Evolutionary conservation across 2,113 vertebrate species (phyloP), one percentile per base, ranked within the genome.

Genomic region (Acrocephalus arundinaceus): DNA sequence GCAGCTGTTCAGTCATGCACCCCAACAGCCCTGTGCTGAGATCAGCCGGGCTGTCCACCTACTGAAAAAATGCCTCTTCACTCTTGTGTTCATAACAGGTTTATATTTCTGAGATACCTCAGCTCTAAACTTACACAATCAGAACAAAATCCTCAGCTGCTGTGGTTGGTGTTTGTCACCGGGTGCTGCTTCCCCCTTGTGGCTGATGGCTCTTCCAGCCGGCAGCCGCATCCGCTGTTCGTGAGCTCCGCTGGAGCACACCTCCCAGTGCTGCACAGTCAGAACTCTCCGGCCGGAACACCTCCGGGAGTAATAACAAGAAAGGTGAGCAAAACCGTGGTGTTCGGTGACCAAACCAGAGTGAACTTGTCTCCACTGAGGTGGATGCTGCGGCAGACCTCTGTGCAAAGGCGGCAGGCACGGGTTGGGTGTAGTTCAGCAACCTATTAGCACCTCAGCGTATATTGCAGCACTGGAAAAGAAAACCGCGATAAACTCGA

Each of bases 231-330:
- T 6, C 21, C n/a, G 22, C 25, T 8, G 48, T 4, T 46, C 71
- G 0, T 9, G 20, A 9, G 33, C 13, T 17, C 6, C 2, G 19
- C 68, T 28, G 37, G 51, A 61, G n/a, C 22, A 0, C 35, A 1
- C 4, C 37, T 63, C 24, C 2, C 17, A 0, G 2, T 2, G 14
- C 71, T 33, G 0, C 25, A 0, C 2, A 0, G 11, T 15, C 79
- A 20, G n/a, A 62, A 12, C 13, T 48, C 15, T 22, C 46, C 25
- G 46, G 15, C 87, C n/a, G 74, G 5, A 54, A 25, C 13, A 4
- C 3, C 1, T 16, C 25, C 35, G 19, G 3, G 30, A 11, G 0
- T 43, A 54, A 6, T 46, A 51, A 35, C 12, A 35, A 61, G 30
- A 37, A 39, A 52, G 24, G 31, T 27, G 27, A 83, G 28, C 12